Percentiles rank a stretch among this genome's conserved stretches.
These are phyloP conservation scores for Aphrocallistes beatrix DNA, from an alignment of 37 sponge, comb jelly and placozoan genomes.

Conservation along the genomic window DNA sequence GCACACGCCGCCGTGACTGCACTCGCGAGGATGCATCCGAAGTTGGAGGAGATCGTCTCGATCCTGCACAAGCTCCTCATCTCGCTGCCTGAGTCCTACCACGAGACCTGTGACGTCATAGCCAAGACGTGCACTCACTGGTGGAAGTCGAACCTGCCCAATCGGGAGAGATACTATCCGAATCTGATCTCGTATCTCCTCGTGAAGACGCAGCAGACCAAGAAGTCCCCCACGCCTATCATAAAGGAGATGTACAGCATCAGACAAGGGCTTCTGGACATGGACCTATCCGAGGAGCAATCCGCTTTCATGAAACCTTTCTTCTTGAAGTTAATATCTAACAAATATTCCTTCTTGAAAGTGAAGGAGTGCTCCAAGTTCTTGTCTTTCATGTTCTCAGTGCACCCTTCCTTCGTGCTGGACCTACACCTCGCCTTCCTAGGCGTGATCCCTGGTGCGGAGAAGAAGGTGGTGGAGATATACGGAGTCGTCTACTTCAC, in stretches of 20 bases:
- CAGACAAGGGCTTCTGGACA: background rate
- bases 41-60: background rate
- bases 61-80: background rate
- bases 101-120: background rate
- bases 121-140: conserved; percentile 7
- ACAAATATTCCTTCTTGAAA: background rate
- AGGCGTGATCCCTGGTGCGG: conserved; percentile 29
- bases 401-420: conserved; percentile 44
- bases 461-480: conserved; percentile 42
- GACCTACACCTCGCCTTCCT: conserved; percentile 58
- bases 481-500: conserved; percentile 75
- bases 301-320: background rate
- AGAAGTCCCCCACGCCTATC: background rate
- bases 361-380: conserved; percentile 24
- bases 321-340: background rate
- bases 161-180: background rate
- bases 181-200: background rate
- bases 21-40: background rate
- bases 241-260: conserved; percentile 5
- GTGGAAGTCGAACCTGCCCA: background rate
- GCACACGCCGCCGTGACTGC: background rate
- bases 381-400: conserved; percentile 53
- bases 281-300: background rate
- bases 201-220: background rate
- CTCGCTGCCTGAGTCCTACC: background rate